phyloP scores from a whole-genome alignment of 2,113 vertebrate genomes.

The Ciconia stormi region DNA sequence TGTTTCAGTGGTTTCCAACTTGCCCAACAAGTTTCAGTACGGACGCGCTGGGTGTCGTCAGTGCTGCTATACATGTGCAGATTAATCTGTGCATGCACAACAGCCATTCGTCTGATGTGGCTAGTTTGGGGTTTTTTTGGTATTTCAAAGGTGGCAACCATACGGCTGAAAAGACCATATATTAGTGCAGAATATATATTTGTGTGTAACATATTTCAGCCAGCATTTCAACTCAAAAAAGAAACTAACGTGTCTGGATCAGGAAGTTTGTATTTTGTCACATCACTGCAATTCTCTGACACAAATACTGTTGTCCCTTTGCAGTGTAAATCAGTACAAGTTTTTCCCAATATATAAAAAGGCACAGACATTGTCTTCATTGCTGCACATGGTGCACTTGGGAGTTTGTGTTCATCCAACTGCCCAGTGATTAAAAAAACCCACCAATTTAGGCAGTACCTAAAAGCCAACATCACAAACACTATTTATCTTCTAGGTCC shows the following conservation, averaged over 20 bases:
- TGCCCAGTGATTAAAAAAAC: background rate
- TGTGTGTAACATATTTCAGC: constrained; percentile 13
- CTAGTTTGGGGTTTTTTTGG: background rate
- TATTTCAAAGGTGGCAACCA: constrained; percentile 59
- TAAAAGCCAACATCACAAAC: background rate
- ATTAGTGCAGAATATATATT: background rate
- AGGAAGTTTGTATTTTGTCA: background rate
- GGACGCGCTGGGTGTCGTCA: background rate
- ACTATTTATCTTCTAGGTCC: background rate
- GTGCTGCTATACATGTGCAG: background rate
- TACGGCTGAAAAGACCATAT: background rate
- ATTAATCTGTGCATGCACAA: constrained; percentile 3
- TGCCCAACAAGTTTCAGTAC: background rate
- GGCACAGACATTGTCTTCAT: background rate
- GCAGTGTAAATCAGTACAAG: background rate
- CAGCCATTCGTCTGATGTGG: constrained; percentile 54
- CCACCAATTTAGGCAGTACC: background rate
- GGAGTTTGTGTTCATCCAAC: background rate
- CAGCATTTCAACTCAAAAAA: background rate
- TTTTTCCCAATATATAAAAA: background rate
- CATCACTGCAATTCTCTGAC: background rate
- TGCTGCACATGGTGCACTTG: background rate
- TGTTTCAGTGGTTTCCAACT: background rate
- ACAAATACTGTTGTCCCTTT: background rate
- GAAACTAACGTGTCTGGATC: background rate